phyloP scores from a whole-genome alignment of 2,888 invertebrate species.

The Horisme vitalbata region DNA sequence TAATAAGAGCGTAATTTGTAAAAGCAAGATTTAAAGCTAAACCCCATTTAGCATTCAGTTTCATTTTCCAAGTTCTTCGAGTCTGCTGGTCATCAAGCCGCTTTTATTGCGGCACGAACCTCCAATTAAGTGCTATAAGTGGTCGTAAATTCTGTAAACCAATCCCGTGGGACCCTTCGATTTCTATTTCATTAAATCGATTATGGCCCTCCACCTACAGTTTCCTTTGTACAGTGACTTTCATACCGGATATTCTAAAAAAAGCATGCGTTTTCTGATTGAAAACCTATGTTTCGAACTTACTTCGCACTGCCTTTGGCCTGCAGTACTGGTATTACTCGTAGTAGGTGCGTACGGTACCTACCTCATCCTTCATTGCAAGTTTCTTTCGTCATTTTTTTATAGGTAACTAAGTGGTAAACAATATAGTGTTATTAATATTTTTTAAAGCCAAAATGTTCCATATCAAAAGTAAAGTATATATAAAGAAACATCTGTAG shows the following conservation, averaged over 20 bases:
- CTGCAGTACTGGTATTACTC: no score
- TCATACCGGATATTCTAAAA: slow-evolving; percentile 68
- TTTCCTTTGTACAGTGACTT: slow-evolving; percentile 66
- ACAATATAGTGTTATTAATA: no score
- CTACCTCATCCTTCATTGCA: no score
- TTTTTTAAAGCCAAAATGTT: no score
- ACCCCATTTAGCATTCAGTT: slow-evolving; percentile 51
- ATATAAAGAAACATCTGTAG: no score
- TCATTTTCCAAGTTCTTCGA: slow-evolving; percentile 58
- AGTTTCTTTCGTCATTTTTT: no score
- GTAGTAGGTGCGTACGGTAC: no score
- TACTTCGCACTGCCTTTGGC: no score
- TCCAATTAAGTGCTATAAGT: slow-evolving; percentile 74
- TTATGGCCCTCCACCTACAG: slow-evolving; percentile 66
- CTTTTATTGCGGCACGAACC: slow-evolving; percentile 74
- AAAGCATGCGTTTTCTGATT: slow-evolving; percentile 54
- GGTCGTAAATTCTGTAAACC: slow-evolving; percentile 73
- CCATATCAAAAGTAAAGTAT: no score
- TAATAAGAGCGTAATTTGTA: slow-evolving; percentile 49
- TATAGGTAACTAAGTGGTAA: no score
- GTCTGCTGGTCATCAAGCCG: slow-evolving; percentile 68
- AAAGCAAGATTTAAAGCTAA: slow-evolving; percentile 42
- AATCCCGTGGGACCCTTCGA: slow-evolving; percentile 68
- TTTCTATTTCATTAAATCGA: slow-evolving; percentile 77
- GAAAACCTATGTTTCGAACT: slow-evolving; percentile 6